Evolutionary conservation across 2,113 vertebrate genomes (phyloP), one percentile per base, ranked within the genome.

Genomic region (Saguinus midas): DNA sequence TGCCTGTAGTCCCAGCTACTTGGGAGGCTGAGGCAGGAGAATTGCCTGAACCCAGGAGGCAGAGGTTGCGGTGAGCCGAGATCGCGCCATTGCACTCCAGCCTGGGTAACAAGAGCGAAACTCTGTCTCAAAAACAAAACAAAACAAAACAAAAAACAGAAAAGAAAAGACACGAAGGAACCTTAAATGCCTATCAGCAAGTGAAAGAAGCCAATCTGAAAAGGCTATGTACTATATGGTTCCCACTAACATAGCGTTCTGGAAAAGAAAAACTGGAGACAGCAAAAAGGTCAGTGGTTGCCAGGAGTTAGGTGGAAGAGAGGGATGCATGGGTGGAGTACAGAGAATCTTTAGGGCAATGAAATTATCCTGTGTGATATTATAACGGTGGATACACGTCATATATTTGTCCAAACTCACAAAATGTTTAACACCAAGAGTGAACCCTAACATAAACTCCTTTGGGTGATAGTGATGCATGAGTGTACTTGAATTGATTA

Each of bases 401-500:
- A 58, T 1, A 6, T 14, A 7, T 35, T 18, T 73, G 50, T 58
- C 37, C 32, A 25, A 81, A 68, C 23, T 35, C 78, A 79, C 0
- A 3, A 35, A 8, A 4, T 0, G 25, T 17, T 3, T 45, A 43
- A 0, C 8, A 8, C 35, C 35, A 43, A 3, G 55, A 10, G n/a
- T 1, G 45, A 52, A 5, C n/a, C 29, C 66, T 43, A 11, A 7
- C 0, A 17, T 32, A 8, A 23, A 37, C 16, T 4, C 5, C 52
- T 75, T 16, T 2, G 37, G 50, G 57, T 35, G 14, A 57, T 6
- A 6, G 23, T 0, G 5, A 12, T 4, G 3, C 1, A 29, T 27
- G 32, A 2, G 0, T 1, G 12, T 4, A 6, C 37, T 8, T 23
- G n/a, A 50, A 32, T 8, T 6, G 1, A 29, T 0, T 35, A 14